These are phyloP conservation scores for Engraulis encrasicolus DNA, from an alignment of 2,113 vertebrate genomes.

Conservation along the genomic window DNA sequence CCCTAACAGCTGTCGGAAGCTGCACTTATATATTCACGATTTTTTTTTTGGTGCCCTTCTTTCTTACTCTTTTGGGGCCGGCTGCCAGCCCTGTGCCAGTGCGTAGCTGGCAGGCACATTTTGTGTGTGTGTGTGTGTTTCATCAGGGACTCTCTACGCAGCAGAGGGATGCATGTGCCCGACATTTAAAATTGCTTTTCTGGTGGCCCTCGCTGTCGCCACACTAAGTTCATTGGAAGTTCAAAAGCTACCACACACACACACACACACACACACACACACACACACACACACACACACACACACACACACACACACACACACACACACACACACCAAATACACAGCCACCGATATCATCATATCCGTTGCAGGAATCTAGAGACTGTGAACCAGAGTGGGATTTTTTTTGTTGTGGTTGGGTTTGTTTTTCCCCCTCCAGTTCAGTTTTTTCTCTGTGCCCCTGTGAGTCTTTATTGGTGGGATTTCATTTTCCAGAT, in stretches of 20 bases:
- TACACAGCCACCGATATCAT: not conserved
- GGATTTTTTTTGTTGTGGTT: not conserved
- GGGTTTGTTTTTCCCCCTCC: not conserved
- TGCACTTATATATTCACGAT: no score
- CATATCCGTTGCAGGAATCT: not conserved
- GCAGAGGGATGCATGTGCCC: not conserved
- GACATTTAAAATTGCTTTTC: slow-evolving; percentile 2
- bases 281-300: no score
- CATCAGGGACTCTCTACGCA: not conserved
- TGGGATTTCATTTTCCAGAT: not conserved
- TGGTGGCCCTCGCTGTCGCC: not conserved
- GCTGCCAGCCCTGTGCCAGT: not conserved
- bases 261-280: no score
- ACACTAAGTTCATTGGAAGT: not conserved
- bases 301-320: no score
- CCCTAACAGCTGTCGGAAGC: no score
- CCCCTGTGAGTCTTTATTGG: not conserved
- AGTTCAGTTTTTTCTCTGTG: not conserved
- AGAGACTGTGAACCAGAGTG: not conserved
- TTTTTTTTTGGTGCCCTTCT: not conserved
- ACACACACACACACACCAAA: no score
- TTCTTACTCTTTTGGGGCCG: not conserved
- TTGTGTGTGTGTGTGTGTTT: not conserved
- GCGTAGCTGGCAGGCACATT: no score
- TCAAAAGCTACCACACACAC: not conserved